Base-by-base conservation (phyloP, 1,140 invertebrate genomes). In the Brachionus plicatilis region DNA sequence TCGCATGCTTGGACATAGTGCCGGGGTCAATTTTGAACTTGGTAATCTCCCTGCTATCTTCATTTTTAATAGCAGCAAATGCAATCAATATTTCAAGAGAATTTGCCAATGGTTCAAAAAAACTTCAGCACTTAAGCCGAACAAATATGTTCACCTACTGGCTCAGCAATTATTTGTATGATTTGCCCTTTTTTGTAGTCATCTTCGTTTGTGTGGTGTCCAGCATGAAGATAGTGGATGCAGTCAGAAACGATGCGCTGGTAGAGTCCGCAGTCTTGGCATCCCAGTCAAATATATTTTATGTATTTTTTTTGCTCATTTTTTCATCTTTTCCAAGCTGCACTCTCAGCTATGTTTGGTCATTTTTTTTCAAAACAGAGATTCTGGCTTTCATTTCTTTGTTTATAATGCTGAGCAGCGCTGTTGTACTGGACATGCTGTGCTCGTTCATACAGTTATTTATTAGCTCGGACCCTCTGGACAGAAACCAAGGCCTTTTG, bases 331-430 rank as follows among this genome's bases (percentile, higher is more conserved):
- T 82, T 4, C 17, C 79, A 8, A 43, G 53, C 20, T 82, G 50
- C 27, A 82, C 60, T 27, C n/a, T 83, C 17, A 53, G 27, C 29
- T 83, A 70, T 41, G 17, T 83, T 24, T 83, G 41, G 60, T 83
- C 82, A 17, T 72, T 70, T 56, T 47, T 68, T 50, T 68, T 68
- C 37, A 83, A 47, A 70, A 70, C 82, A 33, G 82, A 83, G 29
- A 47, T 83, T 27, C 41, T 83, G 1, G 65, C 43, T n/a, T 83
- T 83, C 53, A 70, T 83, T 5, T 14, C 24, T 20, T 50, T 83
- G 37, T 68, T 72, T 47, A 47, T 83, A 24, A 37, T 83, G 24
- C 20, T 68, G 17, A 66, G 60, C 20, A 24, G 50, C n/a, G 82
- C 5, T 24, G 33, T 50, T 12, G 43, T 83, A 11, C 8, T 72